These are phyloP conservation scores for Monodelphis domestica DNA, from an alignment of 2,797 vertebrate species.

Conservation along the genomic window DNA sequence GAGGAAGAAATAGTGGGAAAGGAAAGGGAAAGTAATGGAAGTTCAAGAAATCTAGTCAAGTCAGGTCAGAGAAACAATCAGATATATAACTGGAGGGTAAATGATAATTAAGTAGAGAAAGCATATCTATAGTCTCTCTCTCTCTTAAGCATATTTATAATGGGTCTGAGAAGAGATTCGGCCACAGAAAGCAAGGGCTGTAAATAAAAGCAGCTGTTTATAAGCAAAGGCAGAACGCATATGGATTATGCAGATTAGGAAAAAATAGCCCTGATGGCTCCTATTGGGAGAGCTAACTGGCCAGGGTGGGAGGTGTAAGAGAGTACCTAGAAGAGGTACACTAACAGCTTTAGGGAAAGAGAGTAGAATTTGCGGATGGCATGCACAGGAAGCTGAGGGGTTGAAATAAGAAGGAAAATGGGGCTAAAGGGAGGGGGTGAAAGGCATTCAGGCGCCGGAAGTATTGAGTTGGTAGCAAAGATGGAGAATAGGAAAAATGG, in stretches of 20 bases:
- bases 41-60: background rate
- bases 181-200: background rate
- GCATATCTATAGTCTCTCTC: too few relatives aligned
- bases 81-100: background rate
- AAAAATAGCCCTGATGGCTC: background rate
- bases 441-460: background rate
- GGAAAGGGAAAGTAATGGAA: background rate
- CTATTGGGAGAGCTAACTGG: background rate
- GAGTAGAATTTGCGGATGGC: background rate
- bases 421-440: background rate
- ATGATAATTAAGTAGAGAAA: background rate
- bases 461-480: background rate
- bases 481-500: background rate
- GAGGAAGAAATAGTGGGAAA: background rate
- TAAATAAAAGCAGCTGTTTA: background rate
- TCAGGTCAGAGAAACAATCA: background rate
- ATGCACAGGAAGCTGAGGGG: background rate
- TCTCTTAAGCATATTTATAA: too few relatives aligned
- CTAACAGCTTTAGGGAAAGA: background rate
- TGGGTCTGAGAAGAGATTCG: background rate
- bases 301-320: background rate
- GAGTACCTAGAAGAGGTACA: background rate
- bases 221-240: background rate
- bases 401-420: background rate
- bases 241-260: background rate